Evolutionary conservation across 2,888 invertebrate species (phyloP).

Genomic region (Aporophyla lueneburgensis): DNA sequence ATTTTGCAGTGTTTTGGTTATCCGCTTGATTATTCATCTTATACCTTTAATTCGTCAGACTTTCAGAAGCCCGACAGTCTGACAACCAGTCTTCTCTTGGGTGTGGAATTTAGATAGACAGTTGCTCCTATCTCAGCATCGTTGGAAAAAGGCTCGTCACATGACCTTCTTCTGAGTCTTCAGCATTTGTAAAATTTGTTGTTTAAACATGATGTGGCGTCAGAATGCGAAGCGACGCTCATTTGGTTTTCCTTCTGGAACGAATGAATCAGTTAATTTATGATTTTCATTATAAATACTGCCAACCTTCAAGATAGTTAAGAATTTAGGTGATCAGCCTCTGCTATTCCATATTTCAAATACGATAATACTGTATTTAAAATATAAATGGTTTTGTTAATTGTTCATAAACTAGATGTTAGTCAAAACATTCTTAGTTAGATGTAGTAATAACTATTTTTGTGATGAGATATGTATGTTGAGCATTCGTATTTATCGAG

Average conservation of each 20-base stretch:
- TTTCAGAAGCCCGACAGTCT: too few species aligned
- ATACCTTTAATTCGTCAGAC: not conserved
- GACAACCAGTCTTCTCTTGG: too few species aligned
- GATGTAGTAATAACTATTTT: conserved; percentile 56
- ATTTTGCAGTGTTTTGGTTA: not conserved
- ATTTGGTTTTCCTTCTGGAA: conserved; percentile 9
- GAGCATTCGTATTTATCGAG: conserved; percentile 53
- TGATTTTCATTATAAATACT: not conserved
- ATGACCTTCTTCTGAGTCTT: not conserved
- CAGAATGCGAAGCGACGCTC: not conserved
- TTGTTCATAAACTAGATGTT: conserved; percentile 41
- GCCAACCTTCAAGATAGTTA: not conserved
- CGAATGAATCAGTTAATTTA: conserved; percentile 15
- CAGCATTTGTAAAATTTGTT: not conserved
- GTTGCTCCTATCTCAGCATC: too few species aligned
- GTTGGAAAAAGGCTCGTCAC: too few species aligned
- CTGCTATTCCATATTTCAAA: not conserved
- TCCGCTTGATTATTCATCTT: not conserved
- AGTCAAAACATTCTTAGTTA: conserved; percentile 58
- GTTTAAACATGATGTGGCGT: not conserved
- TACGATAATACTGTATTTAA: not conserved
- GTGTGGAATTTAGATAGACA: too few species aligned
- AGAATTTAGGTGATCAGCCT: not conserved
- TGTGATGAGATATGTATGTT: conserved; percentile 45
- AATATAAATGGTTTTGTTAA: conserved; percentile 31